Evolutionary conservation across 92 coral and sea anemone species (phyloP), one percentile per base, ranked within the genome.

Genomic region (Parazoanthus atlanticus): DNA sequence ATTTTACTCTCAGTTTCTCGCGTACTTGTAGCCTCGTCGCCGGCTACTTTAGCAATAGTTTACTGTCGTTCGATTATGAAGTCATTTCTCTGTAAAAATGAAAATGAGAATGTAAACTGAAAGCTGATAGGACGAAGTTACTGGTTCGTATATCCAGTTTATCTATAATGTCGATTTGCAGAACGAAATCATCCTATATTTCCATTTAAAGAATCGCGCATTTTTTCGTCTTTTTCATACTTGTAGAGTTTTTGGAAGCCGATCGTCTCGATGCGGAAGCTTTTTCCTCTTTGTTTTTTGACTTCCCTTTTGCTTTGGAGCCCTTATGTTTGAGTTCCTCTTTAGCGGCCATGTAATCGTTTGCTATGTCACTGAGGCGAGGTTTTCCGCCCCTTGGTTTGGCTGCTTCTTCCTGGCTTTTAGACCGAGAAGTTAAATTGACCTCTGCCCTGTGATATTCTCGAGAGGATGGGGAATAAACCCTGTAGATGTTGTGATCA

Each of bases 191-290:
- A 26, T 23, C 28, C 29, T n/a, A 34, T 41, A 40, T 40, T 82
- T 30, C 77, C 46, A 43, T 30, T 66, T 84, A 84, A 46, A 84
- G 58, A 69, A 84, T 47, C 7, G n/a, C 43, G 32, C 87, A 84
- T 12, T 31, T 84, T 49, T 71, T 84, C 77, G 52, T 84, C 78
- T 54, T 54, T 40, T 47, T 71, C 64, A 52, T 65, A 43, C 66
- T 70, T 15, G 66, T 13, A 11, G 87, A 30, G 58, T 65, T 69
- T 70, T 17, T 26, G 13, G 58, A 66, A 82, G 52, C 66, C 7
- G 87, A 69, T 0, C 21, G 66, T 31, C 41, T 29, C 34, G 54
- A 21, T 70, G 46, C 74, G 8, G 58, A 9, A 36, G 21, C 29
- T 43, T 84, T 84, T 25, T 69, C 49, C 7, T 28, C 12, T 43